Base-by-base conservation (phyloP, 2,888 invertebrate genomes). In the Thumatha senex region DNA sequence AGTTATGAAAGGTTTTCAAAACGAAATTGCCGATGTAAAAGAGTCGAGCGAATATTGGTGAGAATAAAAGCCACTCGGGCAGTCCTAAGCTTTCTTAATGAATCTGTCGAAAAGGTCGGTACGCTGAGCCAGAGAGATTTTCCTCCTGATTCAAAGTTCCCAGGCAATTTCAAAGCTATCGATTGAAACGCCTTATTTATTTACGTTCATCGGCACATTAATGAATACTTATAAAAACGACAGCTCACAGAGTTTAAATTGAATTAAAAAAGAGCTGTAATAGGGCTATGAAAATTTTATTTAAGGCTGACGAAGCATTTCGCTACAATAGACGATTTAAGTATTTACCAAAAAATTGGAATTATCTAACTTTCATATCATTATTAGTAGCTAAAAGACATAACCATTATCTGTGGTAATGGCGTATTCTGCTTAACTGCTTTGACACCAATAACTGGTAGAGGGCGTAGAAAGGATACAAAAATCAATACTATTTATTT, bases 61-160 rank as follows among this genome's bases (percentile, higher is more conserved):
- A 69, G 63, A 76, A 70, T 72, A 76, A 76, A 68, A 72, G 67
- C 51, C 67, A 68, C 64, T 59, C 53, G 62, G 68, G 72, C 72
- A 56, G 45, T 51, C 51, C 63, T 72, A 71, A 76, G 72, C 77
- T 59, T 56, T 53, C 67, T 62, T 82, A 84, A 86, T 81, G 79
- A 80, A 83, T 69, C 74, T 67, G 71, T 74, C 72, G n/a, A 60
- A 71, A 78, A 76, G 72, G 60, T 70, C 75, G 74, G 76, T 76
- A 69, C 59, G 55, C 43, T 61, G 56, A 58, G 18, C 18, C 5
- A 24, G 3, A 24, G 18, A 24, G 3, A 4, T 24, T 24, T 24
- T 5, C 18, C 2, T 24, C 18, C n/a, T n/a, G n/a, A n/a, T n/a
- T n/a, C 18, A 24, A 24, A 24, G 50, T 60, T 63, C 42, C 8